These are phyloP conservation scores for Promerops cafer DNA, from an alignment of 2,113 vertebrate genomes.

Conservation along the genomic window DNA sequence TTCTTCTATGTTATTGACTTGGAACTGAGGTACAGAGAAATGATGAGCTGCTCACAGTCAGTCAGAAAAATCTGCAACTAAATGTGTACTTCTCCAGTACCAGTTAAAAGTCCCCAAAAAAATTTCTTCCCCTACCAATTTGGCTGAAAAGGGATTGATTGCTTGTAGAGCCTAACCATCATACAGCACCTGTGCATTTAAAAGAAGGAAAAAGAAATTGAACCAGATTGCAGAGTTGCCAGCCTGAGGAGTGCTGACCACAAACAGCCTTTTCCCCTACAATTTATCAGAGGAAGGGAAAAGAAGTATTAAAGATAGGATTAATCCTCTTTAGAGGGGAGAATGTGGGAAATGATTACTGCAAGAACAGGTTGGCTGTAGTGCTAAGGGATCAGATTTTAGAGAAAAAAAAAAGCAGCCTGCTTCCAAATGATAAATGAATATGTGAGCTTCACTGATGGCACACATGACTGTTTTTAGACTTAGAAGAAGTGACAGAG, in stretches of 20 bases:
- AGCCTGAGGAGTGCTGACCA: slow-evolving; percentile 15
- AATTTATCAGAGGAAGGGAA: slow-evolving; percentile 12
- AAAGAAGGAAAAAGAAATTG: not conserved
- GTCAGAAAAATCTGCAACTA: not conserved
- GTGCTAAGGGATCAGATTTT: slow-evolving; percentile 11
- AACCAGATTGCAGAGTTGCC: not conserved
- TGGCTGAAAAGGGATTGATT: not conserved
- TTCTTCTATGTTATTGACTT: not conserved
- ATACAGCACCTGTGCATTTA: not conserved
- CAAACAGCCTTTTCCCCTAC: not conserved
- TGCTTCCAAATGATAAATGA: slow-evolving; percentile 58
- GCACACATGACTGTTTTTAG: slow-evolving; percentile 36
- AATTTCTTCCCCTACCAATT: not conserved
- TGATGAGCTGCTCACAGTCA: not conserved
- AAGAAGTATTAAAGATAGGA: slow-evolving; percentile 34
- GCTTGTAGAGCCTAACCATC: not conserved
- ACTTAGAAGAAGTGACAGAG: slow-evolving; percentile 53
- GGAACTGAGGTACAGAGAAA: not conserved
- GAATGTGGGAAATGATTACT: slow-evolving; percentile 11
- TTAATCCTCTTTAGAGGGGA: slow-evolving; percentile 43
- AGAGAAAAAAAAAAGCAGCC: slow-evolving; percentile 16
- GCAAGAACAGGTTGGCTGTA: not conserved
- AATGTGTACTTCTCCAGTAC: not conserved
- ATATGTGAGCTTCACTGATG: slow-evolving; percentile 29
- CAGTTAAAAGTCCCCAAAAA: not conserved